These are phyloP conservation scores for Bucco capensis DNA, from an alignment of 2,113 vertebrate species.

Conservation along the genomic window DNA sequence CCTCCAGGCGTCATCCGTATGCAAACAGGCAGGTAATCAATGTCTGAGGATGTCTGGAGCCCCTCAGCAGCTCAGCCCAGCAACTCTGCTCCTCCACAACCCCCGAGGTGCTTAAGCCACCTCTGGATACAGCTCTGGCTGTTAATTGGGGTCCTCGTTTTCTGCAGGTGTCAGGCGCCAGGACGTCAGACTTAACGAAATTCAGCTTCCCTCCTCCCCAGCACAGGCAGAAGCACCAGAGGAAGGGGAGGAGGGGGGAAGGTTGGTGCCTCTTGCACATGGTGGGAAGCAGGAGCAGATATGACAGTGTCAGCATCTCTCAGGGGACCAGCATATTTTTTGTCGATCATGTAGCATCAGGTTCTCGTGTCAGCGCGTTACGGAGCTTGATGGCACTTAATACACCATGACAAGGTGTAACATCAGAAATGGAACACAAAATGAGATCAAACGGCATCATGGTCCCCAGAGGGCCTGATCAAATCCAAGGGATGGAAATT, in stretches of 20 bases:
- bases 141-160: constrained; percentile 38
- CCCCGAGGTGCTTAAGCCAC: neutral
- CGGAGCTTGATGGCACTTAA: constrained; percentile 55
- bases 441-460: constrained; percentile 52
- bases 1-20: accelerated
- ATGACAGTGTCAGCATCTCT: constrained; percentile 43
- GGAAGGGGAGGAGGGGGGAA: neutral
- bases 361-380: constrained; percentile 29
- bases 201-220: neutral
- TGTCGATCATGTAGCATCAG: constrained; percentile 53
- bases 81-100: neutral
- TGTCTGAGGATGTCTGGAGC: accelerated
- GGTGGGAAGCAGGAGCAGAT: neutral
- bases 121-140: neutral
- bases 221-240: neutral
- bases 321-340: neutral
- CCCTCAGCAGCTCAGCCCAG: neutral
- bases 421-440: constrained; percentile 58
- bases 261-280: neutral
- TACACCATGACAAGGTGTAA: constrained; percentile 62
- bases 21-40: neutral
- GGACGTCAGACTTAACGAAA: constrained; percentile 40
- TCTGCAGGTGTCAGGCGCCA: constrained; percentile 51
- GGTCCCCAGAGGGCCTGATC: constrained; percentile 32
- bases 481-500: constrained; percentile 41